phyloP scores from a whole-genome alignment of 2,888 invertebrate species.

The Mactromeris polynyma region DNA sequence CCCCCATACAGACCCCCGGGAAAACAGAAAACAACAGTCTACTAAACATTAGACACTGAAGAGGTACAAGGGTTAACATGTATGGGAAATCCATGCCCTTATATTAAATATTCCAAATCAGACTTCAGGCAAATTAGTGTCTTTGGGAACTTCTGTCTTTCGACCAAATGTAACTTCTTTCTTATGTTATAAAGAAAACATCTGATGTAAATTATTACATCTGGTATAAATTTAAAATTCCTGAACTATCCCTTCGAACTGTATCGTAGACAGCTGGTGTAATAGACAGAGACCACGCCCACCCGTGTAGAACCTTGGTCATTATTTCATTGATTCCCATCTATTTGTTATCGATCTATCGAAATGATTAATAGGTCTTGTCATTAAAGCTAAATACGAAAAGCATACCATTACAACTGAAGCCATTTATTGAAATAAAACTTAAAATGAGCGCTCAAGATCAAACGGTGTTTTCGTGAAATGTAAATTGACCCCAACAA shows the following conservation, averaged over 20 bases:
- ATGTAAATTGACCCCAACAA: background rate
- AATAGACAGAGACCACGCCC: background rate
- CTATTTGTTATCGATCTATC: conserved; percentile 11
- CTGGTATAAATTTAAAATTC: conserved; percentile 10
- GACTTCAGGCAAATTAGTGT: background rate
- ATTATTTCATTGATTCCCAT: conserved; percentile 16
- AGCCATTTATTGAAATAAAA: conserved; percentile 8
- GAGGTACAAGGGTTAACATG: too few relatives aligned
- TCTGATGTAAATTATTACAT: background rate
- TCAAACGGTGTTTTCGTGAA: background rate
- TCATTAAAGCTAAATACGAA: background rate
- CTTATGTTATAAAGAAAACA: background rate
- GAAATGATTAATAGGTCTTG: background rate
- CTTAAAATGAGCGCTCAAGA: background rate
- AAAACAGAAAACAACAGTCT: too few relatives aligned
- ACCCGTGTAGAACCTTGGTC: background rate
- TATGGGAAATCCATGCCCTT: too few relatives aligned
- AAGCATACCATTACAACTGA: conserved; percentile 17
- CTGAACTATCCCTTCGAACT: background rate
- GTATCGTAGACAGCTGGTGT: background rate
- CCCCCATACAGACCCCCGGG: too few relatives aligned
- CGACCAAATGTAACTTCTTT: background rate
- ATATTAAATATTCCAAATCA: too few relatives aligned
- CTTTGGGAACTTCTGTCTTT: background rate
- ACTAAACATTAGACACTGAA: too few relatives aligned